A percentile compares a stretch with the other conserved stretches of the same genome.
phyloP scores from a whole-genome alignment of 2,888 invertebrate species.

The Lasioglossum calceatum region DNA sequence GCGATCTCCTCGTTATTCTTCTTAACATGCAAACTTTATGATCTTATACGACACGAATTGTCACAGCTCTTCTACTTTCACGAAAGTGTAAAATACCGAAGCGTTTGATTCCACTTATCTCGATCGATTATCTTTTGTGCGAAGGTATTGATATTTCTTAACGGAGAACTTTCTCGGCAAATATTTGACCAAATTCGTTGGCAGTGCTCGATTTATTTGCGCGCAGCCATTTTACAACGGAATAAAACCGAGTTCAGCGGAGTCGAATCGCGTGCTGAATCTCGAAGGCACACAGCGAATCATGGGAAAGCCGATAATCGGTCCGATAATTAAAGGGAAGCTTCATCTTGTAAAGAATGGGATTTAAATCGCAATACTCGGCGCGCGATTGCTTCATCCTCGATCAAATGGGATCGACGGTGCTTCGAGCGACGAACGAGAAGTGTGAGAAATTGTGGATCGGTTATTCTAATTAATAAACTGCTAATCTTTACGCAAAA shows the following conservation, averaged over 20 bases:
- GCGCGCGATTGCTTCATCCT: neutral
- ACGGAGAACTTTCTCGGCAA: neutral
- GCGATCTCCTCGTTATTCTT: neutral
- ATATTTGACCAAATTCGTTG: constrained; percentile 14
- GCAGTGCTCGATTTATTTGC: neutral
- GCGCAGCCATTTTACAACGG: neutral
- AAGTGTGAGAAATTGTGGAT: neutral
- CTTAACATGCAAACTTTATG: neutral
- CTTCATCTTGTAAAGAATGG: neutral
- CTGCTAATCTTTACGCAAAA: neutral
- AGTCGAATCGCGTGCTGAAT: constrained; percentile 19
- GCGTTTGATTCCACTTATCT: neutral
- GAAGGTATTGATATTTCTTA: neutral
- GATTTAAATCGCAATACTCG: constrained; percentile 15
- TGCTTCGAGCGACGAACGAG: neutral
- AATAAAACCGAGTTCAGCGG: constrained; percentile 3
- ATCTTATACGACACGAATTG: neutral
- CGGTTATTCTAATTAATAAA: neutral
- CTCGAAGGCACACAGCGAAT: constrained; percentile 4
- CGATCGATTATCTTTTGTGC: neutral
- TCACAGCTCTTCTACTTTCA: neutral
- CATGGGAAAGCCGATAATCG: constrained; percentile 30
- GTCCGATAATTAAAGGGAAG: constrained; percentile 30
- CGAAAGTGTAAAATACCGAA: neutral
- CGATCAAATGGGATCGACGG: neutral